Evolutionary conservation across 2,113 vertebrate species (phyloP).

Genomic region (Ifrita kowaldi): DNA sequence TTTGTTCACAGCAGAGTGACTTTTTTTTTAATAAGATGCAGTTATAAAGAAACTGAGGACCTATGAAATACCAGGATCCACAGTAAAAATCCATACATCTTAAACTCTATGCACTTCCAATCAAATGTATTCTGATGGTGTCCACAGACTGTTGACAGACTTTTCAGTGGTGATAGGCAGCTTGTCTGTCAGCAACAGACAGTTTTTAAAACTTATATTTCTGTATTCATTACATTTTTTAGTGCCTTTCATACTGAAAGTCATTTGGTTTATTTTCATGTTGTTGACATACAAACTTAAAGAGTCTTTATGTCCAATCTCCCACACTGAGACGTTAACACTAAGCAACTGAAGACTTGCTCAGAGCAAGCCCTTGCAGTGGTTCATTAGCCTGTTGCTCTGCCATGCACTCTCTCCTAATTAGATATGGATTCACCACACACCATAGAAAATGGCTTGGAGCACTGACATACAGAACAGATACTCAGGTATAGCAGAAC

Average conservation of each 20-base stretch:
- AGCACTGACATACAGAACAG: neutral
- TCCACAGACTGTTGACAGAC: neutral
- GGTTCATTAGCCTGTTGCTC: neutral
- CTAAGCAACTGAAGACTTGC: neutral
- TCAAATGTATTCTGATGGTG: neutral
- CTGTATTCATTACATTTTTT: neutral
- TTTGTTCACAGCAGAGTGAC: neutral
- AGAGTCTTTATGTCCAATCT: neutral
- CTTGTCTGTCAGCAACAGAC: neutral
- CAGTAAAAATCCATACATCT: neutral
- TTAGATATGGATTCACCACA: neutral
- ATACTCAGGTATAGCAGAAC: neutral
- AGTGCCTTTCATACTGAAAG: neutral
- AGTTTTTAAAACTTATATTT: neutral
- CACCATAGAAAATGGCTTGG: neutral
- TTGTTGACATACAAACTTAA: neutral
- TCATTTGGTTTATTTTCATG: neutral
- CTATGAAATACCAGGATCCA: neutral
- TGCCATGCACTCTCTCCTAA: neutral
- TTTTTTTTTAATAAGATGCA: neutral
- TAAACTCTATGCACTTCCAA: neutral
- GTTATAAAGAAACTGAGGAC: neutral
- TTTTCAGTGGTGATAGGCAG: neutral
- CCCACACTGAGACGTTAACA: neutral
- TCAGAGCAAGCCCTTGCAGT: neutral